Conservation (phyloP, 2,113 vertebrate species). For the Poecilia latipinna region DNA sequence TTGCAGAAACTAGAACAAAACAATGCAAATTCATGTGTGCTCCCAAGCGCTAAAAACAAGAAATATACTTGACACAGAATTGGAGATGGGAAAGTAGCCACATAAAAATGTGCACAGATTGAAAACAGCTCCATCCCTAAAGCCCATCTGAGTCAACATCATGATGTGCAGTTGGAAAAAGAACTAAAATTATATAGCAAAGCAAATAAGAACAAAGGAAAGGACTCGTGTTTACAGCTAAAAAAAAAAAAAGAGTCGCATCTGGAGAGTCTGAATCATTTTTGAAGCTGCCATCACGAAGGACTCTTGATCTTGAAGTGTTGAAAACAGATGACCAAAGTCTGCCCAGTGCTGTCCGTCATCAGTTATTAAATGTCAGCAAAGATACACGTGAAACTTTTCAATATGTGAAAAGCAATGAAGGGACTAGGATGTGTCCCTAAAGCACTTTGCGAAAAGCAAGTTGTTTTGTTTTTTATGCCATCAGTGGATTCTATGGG, state of each 20-base stretch:
- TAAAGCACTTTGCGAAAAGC: conserved; percentile 13
- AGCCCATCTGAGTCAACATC: conserved; percentile 6
- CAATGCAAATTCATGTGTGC: not conserved
- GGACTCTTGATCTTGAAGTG: conserved; percentile 32
- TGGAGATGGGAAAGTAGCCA: not conserved
- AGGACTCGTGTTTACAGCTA: conserved; percentile 12
- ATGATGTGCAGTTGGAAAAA: not conserved
- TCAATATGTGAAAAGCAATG: no score
- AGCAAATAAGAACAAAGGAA: conserved; percentile 23
- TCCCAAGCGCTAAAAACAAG: not conserved
- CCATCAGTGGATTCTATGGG: not conserved
- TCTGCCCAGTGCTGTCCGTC: conserved; percentile 47
- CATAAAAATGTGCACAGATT: not conserved
- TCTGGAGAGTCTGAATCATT: conserved; percentile 39
- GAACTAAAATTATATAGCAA: conserved; percentile 14
- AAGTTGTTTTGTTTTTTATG: conserved; percentile 6
- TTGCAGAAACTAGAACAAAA: not conserved
- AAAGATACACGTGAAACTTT: conserved; percentile 18
- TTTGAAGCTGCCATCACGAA: conserved; percentile 23
- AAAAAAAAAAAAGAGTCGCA: conserved; percentile 26
- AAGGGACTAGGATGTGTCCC: not conserved
- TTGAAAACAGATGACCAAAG: conserved; percentile 48
- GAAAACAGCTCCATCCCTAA: conserved; percentile 4
- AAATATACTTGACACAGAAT: conserved; percentile 1
- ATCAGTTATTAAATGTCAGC: conserved; percentile 36